phyloP scores from a whole-genome alignment of 2,888 invertebrate genomes.

The Mycalesis mineus region DNA sequence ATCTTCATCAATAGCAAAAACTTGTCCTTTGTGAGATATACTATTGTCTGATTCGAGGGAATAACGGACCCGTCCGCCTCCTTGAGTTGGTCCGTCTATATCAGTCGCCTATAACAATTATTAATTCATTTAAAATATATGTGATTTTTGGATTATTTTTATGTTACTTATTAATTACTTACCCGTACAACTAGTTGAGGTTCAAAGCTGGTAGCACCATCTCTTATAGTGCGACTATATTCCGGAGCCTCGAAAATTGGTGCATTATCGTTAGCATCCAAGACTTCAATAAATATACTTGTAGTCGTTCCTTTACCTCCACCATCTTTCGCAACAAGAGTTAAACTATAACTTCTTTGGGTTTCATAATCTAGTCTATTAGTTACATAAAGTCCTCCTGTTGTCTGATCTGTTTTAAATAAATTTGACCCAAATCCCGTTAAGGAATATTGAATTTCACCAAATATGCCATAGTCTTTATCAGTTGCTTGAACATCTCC shows the following conservation, averaged over 20 bases:
- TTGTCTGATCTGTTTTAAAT: constrained; percentile 82
- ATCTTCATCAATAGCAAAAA: constrained; percentile 81
- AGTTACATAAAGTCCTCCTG: constrained; percentile 83
- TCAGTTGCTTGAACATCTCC: constrained; percentile 84
- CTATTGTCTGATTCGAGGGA: constrained; percentile 83
- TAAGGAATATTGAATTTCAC: constrained; percentile 83
- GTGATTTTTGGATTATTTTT: background rate
- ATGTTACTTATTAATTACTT: constrained; percentile 33
- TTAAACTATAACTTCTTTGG: constrained; percentile 87
- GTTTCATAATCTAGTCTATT: constrained; percentile 86
- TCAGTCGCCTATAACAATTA: constrained; percentile 84
- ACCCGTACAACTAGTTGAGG: constrained; percentile 87
- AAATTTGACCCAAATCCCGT: constrained; percentile 88
- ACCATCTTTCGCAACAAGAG: constrained; percentile 88
- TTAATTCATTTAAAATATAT: background rate
- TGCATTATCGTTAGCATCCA: constrained; percentile 87
- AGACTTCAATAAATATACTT: constrained; percentile 83
- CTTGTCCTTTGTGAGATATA: constrained; percentile 79
- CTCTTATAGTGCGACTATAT: constrained; percentile 86
- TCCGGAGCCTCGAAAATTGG: constrained; percentile 84
- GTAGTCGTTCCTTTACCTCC: constrained; percentile 85
- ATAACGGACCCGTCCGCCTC: constrained; percentile 83
- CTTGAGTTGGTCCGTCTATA: constrained; percentile 84
- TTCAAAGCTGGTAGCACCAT: constrained; percentile 86
- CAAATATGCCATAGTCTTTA: constrained; percentile 84